Conservation (phyloP, 2,113 vertebrate genomes). For the Rhagologus leucostigma region DNA sequence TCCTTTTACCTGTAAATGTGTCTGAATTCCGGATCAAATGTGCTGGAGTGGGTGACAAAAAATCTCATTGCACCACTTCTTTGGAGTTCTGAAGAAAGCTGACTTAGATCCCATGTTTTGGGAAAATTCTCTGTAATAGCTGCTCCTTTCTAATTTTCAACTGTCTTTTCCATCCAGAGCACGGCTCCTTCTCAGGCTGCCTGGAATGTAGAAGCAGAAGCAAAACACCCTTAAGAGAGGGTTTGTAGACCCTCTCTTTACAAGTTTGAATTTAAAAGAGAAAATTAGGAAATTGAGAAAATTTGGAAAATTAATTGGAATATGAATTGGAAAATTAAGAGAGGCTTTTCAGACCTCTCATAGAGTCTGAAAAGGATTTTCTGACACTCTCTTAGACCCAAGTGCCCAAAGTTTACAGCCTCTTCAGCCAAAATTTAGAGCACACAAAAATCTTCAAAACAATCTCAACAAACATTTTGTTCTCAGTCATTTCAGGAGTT, state of each 20-base stretch:
- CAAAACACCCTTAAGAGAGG: not conserved
- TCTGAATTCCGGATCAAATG: not conserved
- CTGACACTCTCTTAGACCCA: no score
- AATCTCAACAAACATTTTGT: accelerated
- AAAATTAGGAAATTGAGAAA: not conserved
- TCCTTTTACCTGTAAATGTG: not conserved
- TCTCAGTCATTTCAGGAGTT: not conserved
- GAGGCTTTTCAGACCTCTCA: not conserved
- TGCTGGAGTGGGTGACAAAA: not conserved
- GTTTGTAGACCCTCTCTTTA: not conserved
- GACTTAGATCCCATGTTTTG: not conserved
- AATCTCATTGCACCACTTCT: not conserved
- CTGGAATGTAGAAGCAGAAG: not conserved
- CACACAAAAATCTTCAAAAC: not conserved
- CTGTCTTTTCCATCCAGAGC: not conserved
- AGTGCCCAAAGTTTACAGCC: not conserved
- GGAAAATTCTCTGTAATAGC: not conserved
- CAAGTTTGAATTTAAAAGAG: not conserved
- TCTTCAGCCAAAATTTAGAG: not conserved
- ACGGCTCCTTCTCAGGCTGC: not conserved
- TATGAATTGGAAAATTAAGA: not conserved
- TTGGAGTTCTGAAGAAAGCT: not conserved
- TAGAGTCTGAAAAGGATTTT: not conserved
- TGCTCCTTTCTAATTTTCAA: not conserved
- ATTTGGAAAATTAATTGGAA: not conserved